These are phyloP conservation scores for Leptinotarsa rubiginosa DNA, from an alignment of 2,888 invertebrate genomes.

Conservation along the genomic window DNA sequence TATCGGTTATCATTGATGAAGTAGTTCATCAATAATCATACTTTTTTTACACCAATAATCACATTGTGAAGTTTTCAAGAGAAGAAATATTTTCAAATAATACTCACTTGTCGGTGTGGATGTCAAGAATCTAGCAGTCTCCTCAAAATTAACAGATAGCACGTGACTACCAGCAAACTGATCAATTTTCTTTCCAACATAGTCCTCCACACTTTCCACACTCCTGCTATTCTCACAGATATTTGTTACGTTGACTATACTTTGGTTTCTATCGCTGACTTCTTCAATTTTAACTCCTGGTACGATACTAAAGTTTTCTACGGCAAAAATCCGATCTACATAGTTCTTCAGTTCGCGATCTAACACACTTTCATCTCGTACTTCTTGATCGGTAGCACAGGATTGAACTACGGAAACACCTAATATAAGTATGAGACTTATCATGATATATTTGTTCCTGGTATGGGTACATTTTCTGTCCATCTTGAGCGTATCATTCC, in stretches of 20 bases:
- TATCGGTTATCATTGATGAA: no score
- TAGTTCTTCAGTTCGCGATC: constrained; percentile 70
- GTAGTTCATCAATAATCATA: no score
- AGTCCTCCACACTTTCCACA: constrained; percentile 68
- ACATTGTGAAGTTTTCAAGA: neutral
- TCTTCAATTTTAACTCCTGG: constrained; percentile 71
- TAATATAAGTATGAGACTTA: constrained; percentile 26
- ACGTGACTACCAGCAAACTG: constrained; percentile 73
- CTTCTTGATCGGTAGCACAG: constrained; percentile 43
- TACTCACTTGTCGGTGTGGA: constrained; percentile 27
- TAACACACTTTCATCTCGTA: constrained; percentile 59
- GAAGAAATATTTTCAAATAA: neutral
- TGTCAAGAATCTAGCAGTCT: constrained; percentile 73
- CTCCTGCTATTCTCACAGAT: constrained; percentile 64
- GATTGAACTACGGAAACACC: constrained; percentile 41
- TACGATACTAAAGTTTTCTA: constrained; percentile 70
- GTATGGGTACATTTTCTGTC: constrained; percentile 32
- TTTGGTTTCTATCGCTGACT: constrained; percentile 38
- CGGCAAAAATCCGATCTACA: constrained; percentile 70
- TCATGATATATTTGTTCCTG: constrained; percentile 28
- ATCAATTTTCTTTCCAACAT: constrained; percentile 71
- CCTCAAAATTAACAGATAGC: constrained; percentile 75
- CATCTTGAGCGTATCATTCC: constrained; percentile 47
- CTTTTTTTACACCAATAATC: no score
- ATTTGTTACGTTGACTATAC: constrained; percentile 43